Percentiles rank a stretch among this genome's conserved stretches.
These are phyloP conservation scores for Aphodius sticticus DNA, from an alignment of 2,888 invertebrate genomes.

Conservation along the genomic window DNA sequence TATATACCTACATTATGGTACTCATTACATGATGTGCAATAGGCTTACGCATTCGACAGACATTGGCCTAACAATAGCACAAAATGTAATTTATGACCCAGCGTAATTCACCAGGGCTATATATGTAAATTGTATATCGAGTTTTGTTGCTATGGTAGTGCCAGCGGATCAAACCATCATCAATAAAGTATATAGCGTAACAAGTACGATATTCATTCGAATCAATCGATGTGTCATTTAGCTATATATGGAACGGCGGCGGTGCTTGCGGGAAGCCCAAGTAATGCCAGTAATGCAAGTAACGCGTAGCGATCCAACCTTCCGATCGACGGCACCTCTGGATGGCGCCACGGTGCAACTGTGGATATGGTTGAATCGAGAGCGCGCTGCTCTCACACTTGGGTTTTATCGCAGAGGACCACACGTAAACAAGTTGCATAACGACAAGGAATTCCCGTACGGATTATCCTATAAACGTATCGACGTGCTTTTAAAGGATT, in stretches of 20 bases:
- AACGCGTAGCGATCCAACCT: background rate
- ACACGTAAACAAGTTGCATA: background rate
- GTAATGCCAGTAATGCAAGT: background rate
- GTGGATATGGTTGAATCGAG: background rate
- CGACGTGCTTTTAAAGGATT: background rate
- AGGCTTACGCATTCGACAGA: background rate
- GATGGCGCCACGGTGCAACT: background rate
- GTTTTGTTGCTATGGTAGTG: background rate
- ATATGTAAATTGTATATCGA: background rate
- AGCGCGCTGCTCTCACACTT: background rate
- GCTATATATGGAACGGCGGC: background rate
- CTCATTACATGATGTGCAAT: too few species aligned
- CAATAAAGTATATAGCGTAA: background rate
- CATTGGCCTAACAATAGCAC: background rate
- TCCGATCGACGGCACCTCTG: background rate
- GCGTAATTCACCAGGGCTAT: background rate
- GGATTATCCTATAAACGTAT: background rate
- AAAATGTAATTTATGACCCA: background rate
- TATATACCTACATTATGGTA: background rate
- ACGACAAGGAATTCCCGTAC: background rate
- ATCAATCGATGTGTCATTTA: background rate
- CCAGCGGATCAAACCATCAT: background rate
- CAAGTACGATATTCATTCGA: background rate
- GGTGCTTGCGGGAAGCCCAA: background rate
- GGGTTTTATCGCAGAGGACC: background rate